A percentile compares a stretch with the other conserved stretches of the same genome.
Evolutionary conservation across 92 coral and sea anemone species (phyloP).

Genomic region (Actinostola sp.): DNA sequence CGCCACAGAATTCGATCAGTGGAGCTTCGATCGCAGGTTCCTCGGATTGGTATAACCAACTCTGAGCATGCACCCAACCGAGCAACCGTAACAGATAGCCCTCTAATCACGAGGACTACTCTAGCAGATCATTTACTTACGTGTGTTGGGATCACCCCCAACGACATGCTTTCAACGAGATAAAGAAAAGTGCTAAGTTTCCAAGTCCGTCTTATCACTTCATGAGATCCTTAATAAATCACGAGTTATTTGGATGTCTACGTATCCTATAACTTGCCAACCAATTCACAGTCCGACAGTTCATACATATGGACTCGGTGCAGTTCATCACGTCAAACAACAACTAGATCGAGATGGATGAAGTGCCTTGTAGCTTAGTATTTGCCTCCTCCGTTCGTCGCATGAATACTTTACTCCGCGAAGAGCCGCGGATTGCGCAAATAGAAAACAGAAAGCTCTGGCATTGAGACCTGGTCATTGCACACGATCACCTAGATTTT

Average conservation of each 20-base stretch:
- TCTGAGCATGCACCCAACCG: too few relatives aligned
- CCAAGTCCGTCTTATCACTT: constrained; percentile 42
- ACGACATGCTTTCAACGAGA: constrained; percentile 27
- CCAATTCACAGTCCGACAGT: constrained; percentile 41
- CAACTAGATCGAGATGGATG: constrained; percentile 6
- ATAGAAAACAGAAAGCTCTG: constrained; percentile 40
- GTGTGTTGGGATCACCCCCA: too few relatives aligned
- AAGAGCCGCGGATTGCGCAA: constrained; percentile 35
- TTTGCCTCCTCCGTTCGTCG: constrained; percentile 7
- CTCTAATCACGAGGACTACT: too few relatives aligned
- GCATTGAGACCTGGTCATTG: constrained; percentile 36
- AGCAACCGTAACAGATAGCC: too few relatives aligned
- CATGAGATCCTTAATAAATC: too few relatives aligned
- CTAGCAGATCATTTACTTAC: too few relatives aligned
- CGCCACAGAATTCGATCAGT: too few relatives aligned
- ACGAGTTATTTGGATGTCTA: too few relatives aligned
- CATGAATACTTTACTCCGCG: constrained; percentile 20
- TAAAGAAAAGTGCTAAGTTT: constrained; percentile 34
- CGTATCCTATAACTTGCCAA: too few relatives aligned
- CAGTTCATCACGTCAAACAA: constrained; percentile 14
- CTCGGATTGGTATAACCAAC: too few relatives aligned
- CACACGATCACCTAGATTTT: too few relatives aligned
- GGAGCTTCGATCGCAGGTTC: too few relatives aligned
- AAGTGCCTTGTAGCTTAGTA: constrained; percentile 27
- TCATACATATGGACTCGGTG: constrained; percentile 49